phyloP scores from a whole-genome alignment of 2,888 invertebrate genomes.

The Drosophila subquinaria region DNA sequence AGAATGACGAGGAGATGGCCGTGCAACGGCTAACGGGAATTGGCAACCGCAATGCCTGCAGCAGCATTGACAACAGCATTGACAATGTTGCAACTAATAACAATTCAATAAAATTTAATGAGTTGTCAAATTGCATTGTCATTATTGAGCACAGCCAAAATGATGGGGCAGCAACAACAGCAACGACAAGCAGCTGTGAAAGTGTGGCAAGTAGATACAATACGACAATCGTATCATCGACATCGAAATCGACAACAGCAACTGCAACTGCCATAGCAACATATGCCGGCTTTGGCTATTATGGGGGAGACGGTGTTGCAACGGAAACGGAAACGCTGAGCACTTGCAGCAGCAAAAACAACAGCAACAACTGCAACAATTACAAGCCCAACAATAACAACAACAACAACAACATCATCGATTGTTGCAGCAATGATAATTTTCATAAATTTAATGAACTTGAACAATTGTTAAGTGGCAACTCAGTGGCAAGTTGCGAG shows the following conservation, averaged over 20 bases:
- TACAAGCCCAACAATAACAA: constrained; percentile 44
- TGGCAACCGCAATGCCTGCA: constrained; percentile 60
- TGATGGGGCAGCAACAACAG: constrained; percentile 51
- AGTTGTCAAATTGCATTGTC: constrained; percentile 86
- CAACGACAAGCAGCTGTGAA: constrained; percentile 25
- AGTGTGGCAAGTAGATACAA: constrained; percentile 26
- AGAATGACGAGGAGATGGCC: constrained; percentile 13
- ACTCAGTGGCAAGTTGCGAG: constrained; percentile 17
- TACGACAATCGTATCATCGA: constrained; percentile 29
- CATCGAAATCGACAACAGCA: constrained; percentile 27
- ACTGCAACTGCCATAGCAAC: constrained; percentile 21
- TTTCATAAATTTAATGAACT: constrained; percentile 81
- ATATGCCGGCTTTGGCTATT: constrained; percentile 41
- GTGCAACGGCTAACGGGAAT: constrained; percentile 20
- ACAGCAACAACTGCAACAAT: constrained; percentile 43
- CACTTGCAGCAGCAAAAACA: constrained; percentile 63
- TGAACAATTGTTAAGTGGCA: constrained; percentile 68
- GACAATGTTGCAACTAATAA: constrained; percentile 67
- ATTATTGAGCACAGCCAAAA: constrained; percentile 84
- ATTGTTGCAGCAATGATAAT: constrained; percentile 59
- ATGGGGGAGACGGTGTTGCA: constrained; percentile 18
- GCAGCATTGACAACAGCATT: constrained; percentile 43
- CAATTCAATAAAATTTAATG: constrained; percentile 86
- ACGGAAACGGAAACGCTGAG: constrained; percentile 67
- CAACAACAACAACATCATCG: constrained; percentile 19